These are phyloP conservation scores for Ceramica pisi DNA, from an alignment of 2,888 invertebrate species.

Conservation along the genomic window DNA sequence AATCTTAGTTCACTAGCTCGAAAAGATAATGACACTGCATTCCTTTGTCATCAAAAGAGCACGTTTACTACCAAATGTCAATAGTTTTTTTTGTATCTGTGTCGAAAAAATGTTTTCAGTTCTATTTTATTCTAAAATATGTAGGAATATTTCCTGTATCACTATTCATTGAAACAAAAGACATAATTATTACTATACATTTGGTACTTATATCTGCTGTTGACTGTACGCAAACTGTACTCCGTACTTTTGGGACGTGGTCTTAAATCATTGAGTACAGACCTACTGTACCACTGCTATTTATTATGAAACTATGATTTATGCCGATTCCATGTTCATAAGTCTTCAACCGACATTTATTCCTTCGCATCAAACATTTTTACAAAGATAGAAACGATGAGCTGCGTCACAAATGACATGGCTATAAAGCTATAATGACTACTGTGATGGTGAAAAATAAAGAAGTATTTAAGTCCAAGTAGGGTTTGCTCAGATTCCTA, in stretches of 20 bases:
- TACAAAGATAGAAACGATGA: neutral
- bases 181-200: too few species aligned
- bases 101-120: too few species aligned
- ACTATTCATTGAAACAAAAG: neutral
- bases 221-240: conserved; percentile 20
- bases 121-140: too few species aligned
- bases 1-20: too few species aligned
- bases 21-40: too few species aligned
- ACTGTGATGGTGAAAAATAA: neutral
- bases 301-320: conserved; percentile 20
- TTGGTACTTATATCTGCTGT: neutral
- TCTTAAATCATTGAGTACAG: conserved; percentile 35
- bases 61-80: too few species aligned
- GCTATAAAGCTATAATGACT: neutral
- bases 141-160: too few species aligned
- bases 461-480: too few species aligned
- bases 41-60: too few species aligned
- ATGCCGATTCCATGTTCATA: neutral
- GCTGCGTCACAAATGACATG: neutral
- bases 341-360: neutral
- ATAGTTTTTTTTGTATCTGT: too few species aligned
- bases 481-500: too few species aligned
- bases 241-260: neutral
- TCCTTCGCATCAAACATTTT: neutral
- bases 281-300: conserved; percentile 18